Evolutionary conservation across 2,113 vertebrate species (phyloP).

Genomic region (Rynchops niger): DNA sequence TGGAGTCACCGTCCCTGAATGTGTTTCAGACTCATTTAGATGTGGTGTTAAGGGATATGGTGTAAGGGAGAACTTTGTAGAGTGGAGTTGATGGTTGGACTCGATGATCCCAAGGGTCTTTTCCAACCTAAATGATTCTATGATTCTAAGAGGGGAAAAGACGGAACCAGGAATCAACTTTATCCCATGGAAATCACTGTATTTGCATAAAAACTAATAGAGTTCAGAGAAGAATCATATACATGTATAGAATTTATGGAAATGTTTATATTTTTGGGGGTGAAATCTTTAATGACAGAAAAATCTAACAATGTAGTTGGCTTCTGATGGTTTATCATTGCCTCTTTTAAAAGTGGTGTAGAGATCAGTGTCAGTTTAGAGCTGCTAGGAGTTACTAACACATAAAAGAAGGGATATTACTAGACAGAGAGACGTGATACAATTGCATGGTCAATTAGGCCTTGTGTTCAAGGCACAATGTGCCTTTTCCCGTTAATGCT

Average conservation of each 20-base stretch:
- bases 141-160: not conserved
- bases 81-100: too few relatives aligned
- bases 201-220: not conserved
- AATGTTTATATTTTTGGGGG: not conserved
- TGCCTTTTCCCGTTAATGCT: not conserved
- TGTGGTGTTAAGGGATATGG: too few relatives aligned
- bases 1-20: too few relatives aligned
- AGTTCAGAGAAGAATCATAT: not conserved
- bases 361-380: not conserved
- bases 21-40: too few relatives aligned
- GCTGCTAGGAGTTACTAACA: not conserved
- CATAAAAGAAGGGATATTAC: not conserved
- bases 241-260: not conserved
- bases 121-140: too few relatives aligned
- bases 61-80: too few relatives aligned
- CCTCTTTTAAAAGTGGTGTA: not conserved
- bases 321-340: not conserved
- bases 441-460: not conserved
- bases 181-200: not conserved
- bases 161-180: not conserved
- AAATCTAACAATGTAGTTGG: not conserved
- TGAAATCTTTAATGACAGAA: not conserved
- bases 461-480: not conserved
- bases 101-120: too few relatives aligned
- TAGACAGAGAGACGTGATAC: not conserved